Evolutionary conservation across 64 coral and sea anemone genomes (phyloP).

Genomic region (Trachythela sp.): DNA sequence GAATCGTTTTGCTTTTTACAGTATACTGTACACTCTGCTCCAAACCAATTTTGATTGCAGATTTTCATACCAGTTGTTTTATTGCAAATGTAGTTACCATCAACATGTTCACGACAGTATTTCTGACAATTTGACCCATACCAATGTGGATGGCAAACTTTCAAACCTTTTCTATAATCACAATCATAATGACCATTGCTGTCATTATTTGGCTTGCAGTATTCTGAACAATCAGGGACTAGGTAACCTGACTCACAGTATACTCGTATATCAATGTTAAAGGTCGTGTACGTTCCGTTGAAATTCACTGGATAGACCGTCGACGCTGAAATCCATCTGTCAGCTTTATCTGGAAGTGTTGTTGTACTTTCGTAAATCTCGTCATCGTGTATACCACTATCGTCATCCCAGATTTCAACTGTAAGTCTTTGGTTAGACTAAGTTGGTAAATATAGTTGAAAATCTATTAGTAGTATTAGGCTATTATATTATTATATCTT

Average conservation of each 20-base stretch:
- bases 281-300: not conserved
- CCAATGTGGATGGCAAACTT: not conserved
- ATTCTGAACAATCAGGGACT: constrained; percentile 58
- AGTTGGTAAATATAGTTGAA: too few relatives aligned
- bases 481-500: too few relatives aligned
- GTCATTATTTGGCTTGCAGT: constrained; percentile 14
- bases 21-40: constrained; percentile 11
- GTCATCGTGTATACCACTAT: too few relatives aligned
- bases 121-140: not conserved
- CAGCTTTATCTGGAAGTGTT: too few relatives aligned
- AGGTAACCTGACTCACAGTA: constrained; percentile 67
- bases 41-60: constrained; percentile 34
- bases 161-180: not conserved
- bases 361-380: too few relatives aligned
- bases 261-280: constrained; percentile 45
- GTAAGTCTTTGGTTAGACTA: too few relatives aligned
- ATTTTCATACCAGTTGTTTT: constrained; percentile 36
- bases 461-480: too few relatives aligned
- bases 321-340: too few relatives aligned
- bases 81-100: constrained; percentile 28
- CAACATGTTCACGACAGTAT: not conserved
- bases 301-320: too few relatives aligned
- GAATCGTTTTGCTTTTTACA: constrained; percentile 19
- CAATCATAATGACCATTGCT: constrained; percentile 36
- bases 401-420: too few relatives aligned